Conservation (phyloP, 2,888 invertebrate species). For the Sphaerophoria taeniata region DNA sequence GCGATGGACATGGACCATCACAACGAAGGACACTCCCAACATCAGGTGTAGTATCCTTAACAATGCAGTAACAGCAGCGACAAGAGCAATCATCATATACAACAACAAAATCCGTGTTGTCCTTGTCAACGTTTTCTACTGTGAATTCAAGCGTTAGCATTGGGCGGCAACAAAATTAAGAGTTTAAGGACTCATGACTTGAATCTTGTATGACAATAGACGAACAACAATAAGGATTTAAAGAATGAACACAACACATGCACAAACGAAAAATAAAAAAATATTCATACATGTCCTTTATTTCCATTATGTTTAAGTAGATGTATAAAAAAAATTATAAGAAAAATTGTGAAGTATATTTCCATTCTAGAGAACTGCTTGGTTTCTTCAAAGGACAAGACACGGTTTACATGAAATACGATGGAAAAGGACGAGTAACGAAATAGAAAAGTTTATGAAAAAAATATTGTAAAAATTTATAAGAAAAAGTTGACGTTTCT, state of each 20-base stretch:
- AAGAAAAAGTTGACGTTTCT: constrained; percentile 33
- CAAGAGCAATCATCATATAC: constrained; percentile 45
- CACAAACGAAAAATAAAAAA: too few relatives aligned
- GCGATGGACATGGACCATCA: constrained; percentile 46
- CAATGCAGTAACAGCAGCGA: constrained; percentile 15
- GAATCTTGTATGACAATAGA: constrained; percentile 40
- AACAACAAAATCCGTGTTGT: too few relatives aligned
- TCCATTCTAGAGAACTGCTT: constrained; percentile 44
- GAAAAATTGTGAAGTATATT: constrained; percentile 2
- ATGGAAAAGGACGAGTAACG: neutral
- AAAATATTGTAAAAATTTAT: constrained; percentile 2
- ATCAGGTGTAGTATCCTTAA: constrained; percentile 48
- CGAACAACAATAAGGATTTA: constrained; percentile 47
- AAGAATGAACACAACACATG: constrained; percentile 13
- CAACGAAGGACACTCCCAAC: constrained; percentile 55
- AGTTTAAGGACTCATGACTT: constrained; percentile 65
- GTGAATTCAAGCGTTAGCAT: constrained; percentile 44
- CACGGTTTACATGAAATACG: too few relatives aligned
- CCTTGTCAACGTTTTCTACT: constrained; percentile 29
- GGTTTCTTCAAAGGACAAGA: constrained; percentile 59
- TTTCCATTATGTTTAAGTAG: constrained; percentile 43
- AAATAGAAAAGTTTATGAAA: constrained; percentile 30
- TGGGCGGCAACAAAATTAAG: constrained; percentile 41
- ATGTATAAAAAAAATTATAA: constrained; percentile 45
- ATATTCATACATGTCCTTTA: constrained; percentile 26